These are phyloP conservation scores for Choristoneura rosaceana DNA, from an alignment of 2,888 invertebrate genomes.

Conservation along the genomic window DNA sequence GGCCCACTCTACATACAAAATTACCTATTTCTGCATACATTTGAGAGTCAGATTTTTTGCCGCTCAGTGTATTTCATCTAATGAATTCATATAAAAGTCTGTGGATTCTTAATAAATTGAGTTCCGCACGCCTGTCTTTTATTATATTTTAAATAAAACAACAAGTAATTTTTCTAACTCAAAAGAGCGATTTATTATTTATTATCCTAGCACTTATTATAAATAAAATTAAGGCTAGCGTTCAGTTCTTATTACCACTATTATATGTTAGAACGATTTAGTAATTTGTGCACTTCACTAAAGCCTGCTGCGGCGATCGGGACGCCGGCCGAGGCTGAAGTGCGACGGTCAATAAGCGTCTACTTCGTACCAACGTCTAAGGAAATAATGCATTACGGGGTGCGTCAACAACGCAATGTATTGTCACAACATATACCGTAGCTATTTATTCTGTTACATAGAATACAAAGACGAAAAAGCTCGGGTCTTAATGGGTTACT, in stretches of 20 bases:
- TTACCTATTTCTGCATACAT: no score
- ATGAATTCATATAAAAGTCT: not conserved
- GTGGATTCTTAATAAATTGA: not conserved
- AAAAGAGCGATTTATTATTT: conserved; percentile 82
- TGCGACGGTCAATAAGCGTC: conserved; percentile 33
- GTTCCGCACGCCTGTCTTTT: not conserved
- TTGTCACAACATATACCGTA: conserved; percentile 39
- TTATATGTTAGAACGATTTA: conserved; percentile 66
- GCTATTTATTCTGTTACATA: conserved; percentile 33
- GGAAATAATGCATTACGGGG: conserved; percentile 28
- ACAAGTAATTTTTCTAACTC: conserved; percentile 78
- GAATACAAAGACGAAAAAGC: conserved; percentile 43
- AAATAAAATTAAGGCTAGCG: conserved; percentile 84
- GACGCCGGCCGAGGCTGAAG: conserved; percentile 16
- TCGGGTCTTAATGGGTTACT: conserved; percentile 58
- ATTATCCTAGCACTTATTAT: conserved; percentile 83
- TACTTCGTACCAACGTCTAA: conserved; percentile 22
- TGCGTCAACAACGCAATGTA: conserved; percentile 28
- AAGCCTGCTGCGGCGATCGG: conserved; percentile 11
- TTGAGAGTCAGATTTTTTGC: no score
- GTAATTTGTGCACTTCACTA: conserved; percentile 52
- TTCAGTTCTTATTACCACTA: conserved; percentile 82
- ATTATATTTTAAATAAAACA: conserved; percentile 68
- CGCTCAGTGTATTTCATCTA: no score
- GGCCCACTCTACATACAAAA: no score